Evolutionary conservation across 2,113 vertebrate species (phyloP), one percentile per base, ranked within the genome.

Genomic region (Nymphicus hollandicus): DNA sequence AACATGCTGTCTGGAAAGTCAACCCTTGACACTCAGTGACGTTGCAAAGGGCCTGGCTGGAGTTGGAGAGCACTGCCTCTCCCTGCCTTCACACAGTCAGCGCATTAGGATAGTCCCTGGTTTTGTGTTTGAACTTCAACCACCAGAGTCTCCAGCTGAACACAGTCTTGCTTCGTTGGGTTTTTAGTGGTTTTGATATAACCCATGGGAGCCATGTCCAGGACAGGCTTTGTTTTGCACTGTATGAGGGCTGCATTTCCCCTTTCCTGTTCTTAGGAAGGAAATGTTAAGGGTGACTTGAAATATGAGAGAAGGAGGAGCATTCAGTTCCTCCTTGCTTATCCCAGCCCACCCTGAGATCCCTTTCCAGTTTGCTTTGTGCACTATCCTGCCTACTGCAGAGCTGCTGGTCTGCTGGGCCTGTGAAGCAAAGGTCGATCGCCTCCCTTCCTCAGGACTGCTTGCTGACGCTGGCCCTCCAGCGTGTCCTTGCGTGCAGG

Each of bases 161-260:
- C 12, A 7, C 25, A 44, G 35, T 49, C 74, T 47, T 69, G 27
- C 41, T 74, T 43, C 27, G 23, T 43, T 81, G 43, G 9, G 15
- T n/a, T 81, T 64, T 72, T 50, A 68, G 35, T 71, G 39, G 7
- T 69, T 95, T 71, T 50, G 44, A 15, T 80, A 69, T 80, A 82
- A 80, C 16, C 22, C 7, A 2, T 23, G 28, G 46, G 28, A 95
- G 29, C 14, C 33, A 28, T 3, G 3, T 76, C 35, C 46, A 61
- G 65, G 70, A 76, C 64, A 17, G 28, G 17, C 56, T 93, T 96
- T 94, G 88, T 90, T 94, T 91, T 85, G 47, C 17, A 18, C 11
- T 81, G 9, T 53, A 7, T 23, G 33, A 66, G 60, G 23, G 25
- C 15, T 72, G 10, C 37, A 17, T 82, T 91, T 96, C 61, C 72